Evolutionary conservation across 2,797 vertebrate species (phyloP), one percentile per base, ranked within the genome.

Genomic region (Chromobotia macracanthus): DNA sequence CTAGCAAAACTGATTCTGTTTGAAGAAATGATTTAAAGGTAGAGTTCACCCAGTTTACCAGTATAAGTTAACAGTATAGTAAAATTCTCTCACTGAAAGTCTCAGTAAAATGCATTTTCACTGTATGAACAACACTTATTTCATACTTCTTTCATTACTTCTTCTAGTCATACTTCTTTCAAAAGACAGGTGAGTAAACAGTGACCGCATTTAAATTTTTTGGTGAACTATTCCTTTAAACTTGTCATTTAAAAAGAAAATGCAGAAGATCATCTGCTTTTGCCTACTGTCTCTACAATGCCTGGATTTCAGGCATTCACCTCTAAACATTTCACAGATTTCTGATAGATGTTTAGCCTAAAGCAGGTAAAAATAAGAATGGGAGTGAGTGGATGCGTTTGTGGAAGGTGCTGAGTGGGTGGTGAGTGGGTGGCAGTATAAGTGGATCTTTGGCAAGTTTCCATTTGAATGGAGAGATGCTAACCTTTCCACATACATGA

Each of bases 401-500:
- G 16, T 73, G 35, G 50, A 48, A 72, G 46, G 35, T 69, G 67
- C 50, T 75, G 21, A 35, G 38, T 64, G 63, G 12, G 23, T n/a
- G 55, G 48, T 66, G 16, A 58, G 38, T 64, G 63, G 12, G 23
- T n/a, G 55, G 48, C 25, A 53, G 51, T 63, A 69, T 60, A 58
- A 68, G 19, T 61, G 56, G 66, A 60, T 69, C 69, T 69, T 35
- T 77, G n/a, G 38, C 41, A 60, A 69, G 65, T 21, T 58, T 23
- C 53, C 41, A 60, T 68, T 68, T 50, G 2, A 50, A 46, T 50
- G 25, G 35, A 77, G 7, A 68, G 9, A 35, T 50, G 41, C 18
- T 50, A 77, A 69, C 53, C 75, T 69, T 68, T 69, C 18, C 41
- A 77, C 38, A 77, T 69, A 60, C 31, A 38, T 38, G 18, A 64